A percentile compares a stretch with the other conserved stretches of the same genome.
phyloP scores from a whole-genome alignment of 2,797 vertebrate species.

The Oreortyx pictus region DNA sequence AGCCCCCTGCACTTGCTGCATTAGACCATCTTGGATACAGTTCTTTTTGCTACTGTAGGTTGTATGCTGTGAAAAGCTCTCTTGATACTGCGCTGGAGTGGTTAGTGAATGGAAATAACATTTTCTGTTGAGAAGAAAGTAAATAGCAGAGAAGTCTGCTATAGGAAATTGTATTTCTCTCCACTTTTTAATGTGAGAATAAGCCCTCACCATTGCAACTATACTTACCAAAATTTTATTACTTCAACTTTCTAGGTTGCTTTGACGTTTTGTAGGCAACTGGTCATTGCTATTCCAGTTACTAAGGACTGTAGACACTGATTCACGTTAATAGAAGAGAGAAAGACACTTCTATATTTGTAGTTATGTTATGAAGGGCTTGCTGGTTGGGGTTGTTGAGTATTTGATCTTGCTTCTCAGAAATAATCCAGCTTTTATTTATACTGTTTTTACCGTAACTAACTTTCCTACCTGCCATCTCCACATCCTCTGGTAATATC shows the following conservation, averaged over 20 bases:
- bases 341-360: background rate
- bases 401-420: background rate
- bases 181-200: background rate
- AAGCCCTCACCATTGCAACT: background rate
- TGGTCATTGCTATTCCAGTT: background rate
- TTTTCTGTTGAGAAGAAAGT: background rate
- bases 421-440: background rate
- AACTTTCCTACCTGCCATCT: background rate
- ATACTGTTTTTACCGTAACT: background rate
- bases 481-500: background rate
- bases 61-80: background rate
- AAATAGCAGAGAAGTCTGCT: background rate
- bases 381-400: background rate
- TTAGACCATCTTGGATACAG: accelerated
- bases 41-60: background rate
- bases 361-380: background rate
- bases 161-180: background rate
- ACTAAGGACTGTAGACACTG: background rate
- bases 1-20: accelerated
- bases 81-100: background rate
- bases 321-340: background rate
- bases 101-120: background rate
- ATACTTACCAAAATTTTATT: background rate
- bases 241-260: background rate
- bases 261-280: background rate